phyloP scores from a whole-genome alignment of 37 sponge, comb jelly and placozoan genomes.

The Corticium candelabrum region DNA sequence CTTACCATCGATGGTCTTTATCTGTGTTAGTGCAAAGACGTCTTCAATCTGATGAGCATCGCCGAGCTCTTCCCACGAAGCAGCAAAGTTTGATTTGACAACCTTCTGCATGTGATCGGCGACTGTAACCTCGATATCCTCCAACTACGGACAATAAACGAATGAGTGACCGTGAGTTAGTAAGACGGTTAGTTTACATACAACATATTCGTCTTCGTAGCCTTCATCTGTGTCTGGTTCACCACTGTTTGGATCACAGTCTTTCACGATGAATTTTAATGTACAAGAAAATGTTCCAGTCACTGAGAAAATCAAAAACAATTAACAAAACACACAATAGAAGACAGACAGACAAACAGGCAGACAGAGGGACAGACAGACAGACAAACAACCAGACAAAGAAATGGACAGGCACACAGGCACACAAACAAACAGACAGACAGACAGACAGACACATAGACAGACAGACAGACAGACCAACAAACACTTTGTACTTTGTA shows the following conservation, averaged over 20 bases:
- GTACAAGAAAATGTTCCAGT: slow-evolving; percentile 87
- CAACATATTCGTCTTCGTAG: slow-evolving; percentile 86
- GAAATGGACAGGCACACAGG: too few species aligned
- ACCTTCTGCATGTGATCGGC: slow-evolving; percentile 89
- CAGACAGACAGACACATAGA: too few species aligned
- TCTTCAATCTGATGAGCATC: slow-evolving; percentile 90
- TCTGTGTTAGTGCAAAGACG: slow-evolving; percentile 65
- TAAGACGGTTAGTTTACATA: slow-evolving; percentile 18
- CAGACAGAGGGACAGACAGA: too few species aligned
- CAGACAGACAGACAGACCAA: too few species aligned
- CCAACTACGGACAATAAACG: slow-evolving; percentile 33
- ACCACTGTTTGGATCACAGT: slow-evolving; percentile 91
- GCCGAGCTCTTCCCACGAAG: slow-evolving; percentile 92
- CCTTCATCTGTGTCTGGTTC: slow-evolving; percentile 78
- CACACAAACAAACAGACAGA: too few species aligned
- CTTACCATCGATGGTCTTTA: slow-evolving; percentile 75
- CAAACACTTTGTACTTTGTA: too few species aligned
- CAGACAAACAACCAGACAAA: too few species aligned
- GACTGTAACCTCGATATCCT: slow-evolving; percentile 73
- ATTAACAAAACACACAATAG: too few species aligned
- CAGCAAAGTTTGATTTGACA: slow-evolving; percentile 86
- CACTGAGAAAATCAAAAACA: slow-evolving; percentile 29
- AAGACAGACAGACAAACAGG: too few species aligned
- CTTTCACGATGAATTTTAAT: slow-evolving; percentile 87
- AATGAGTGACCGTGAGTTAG: not conserved